phyloP scores from a whole-genome alignment of 2,888 invertebrate genomes.

The Cylindroiulus punctatus region DNA sequence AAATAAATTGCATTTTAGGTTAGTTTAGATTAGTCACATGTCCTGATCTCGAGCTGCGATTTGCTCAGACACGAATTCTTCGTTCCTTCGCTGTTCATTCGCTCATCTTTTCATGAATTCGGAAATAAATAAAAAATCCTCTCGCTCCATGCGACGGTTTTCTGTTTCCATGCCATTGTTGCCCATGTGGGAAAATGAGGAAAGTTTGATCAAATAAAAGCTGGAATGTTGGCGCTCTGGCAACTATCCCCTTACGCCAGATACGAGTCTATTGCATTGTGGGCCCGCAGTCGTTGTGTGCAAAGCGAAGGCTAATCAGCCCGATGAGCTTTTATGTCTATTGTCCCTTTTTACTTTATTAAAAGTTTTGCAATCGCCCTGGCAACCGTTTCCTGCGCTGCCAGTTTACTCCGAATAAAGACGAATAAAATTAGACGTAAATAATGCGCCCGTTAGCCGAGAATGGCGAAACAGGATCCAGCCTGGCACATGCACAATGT shows the following conservation, averaged over 20 bases:
- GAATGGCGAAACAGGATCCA: too few relatives aligned
- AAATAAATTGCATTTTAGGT: too few relatives aligned
- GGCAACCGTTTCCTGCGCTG: conserved; percentile 36
- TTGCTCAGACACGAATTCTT: background rate
- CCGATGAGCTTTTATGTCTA: conserved; percentile 45
- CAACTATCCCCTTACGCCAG: conserved; percentile 9
- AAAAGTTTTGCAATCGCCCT: conserved; percentile 33
- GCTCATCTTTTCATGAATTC: background rate
- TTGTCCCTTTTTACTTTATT: conserved; percentile 47
- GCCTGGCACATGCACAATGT: too few relatives aligned
- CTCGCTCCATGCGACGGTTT: background rate
- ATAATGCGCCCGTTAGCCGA: background rate
- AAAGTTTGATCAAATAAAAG: conserved; percentile 28
- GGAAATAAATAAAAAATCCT: conserved; percentile 1
- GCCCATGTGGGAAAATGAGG: background rate
- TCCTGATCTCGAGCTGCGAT: too few relatives aligned
- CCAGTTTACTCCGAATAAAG: background rate
- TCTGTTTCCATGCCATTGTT: conserved; percentile 41
- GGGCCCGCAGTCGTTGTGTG: background rate
- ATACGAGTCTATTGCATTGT: background rate
- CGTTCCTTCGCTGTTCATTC: background rate
- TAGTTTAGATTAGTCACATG: too few relatives aligned
- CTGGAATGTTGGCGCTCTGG: conserved; percentile 5
- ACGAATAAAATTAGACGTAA: conserved; percentile 25
- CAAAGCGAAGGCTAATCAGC: conserved; percentile 6